Evolutionary conservation across 2,888 invertebrate genomes (phyloP), one percentile per base, ranked within the genome.

Genomic region (Spilosoma lubricipeda): DNA sequence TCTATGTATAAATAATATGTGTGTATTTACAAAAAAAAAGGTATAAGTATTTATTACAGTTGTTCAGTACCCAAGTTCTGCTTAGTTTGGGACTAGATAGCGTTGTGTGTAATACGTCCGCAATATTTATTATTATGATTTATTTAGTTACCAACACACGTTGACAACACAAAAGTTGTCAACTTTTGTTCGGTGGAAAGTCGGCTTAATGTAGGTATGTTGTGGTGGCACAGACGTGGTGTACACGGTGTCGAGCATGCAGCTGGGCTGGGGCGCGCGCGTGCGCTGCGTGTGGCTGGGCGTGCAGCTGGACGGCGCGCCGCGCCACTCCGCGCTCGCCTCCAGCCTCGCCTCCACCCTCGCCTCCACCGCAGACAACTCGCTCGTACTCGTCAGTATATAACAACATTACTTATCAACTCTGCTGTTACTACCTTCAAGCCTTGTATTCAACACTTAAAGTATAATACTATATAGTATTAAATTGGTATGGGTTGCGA

Each of bases 201-300:
- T 33, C 33, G 3, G 33, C 33, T 33, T 1, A 33, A 33, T 33
- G 33, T 33, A 33, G 33, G 3, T 33, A 33, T 33, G 33, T 33
- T 33, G 33, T 33, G 1, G 33, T 33, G 33, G 2, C 3, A 48
- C 87, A 96, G 96, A 91, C 74, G 94, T 96, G 3, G 84, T 96
- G 30, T 96, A 96, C 90, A 96, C 96, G 13, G 96, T 96, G 56
- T 96, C 96, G 9, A 94, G 92, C 68, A 96, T 96, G 92, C 93
- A 91, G 77, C 88, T 95, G 67, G 4, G 94, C 93, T 33, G 33
- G 76, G 96, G 96, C 3, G 91, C 93, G n/a, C 88, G 93, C 67
- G 96, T 97, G 42, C 96, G 96, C 75, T 97, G 97, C 89, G 96
- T 97, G 84, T 97, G 97, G 95, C 95, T 97, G 71, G 96, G 97